Evolutionary conservation across 2,797 vertebrate species (phyloP), one percentile per base, ranked within the genome.

Genomic region (Sarcoramphus papa): DNA sequence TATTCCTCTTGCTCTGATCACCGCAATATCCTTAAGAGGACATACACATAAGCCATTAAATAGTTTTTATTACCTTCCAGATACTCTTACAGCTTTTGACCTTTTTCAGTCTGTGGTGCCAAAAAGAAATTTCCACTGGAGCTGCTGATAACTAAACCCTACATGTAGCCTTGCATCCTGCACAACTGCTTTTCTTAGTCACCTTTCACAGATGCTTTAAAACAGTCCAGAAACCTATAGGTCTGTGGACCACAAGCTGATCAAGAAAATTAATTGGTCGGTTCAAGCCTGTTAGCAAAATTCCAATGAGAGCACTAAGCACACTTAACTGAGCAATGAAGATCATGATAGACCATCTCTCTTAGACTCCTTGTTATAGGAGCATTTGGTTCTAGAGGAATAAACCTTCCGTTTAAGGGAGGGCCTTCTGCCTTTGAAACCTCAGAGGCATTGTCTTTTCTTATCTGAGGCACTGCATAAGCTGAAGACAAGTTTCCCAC

Each of bases 191-290:
- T 76, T 82, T 74, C 53, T 72, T 50, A 18, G 41, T 17, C 13
- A n/a, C 1, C 35, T 53, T 78, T 60, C n/a, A 23, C 16, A 41
- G 23, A 23, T 24, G 23, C 12, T 79, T 70, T 83, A 43, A 88
- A 84, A 56, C 16, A 40, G 15, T 43, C 18, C 17, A 69, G 35
- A 85, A 87, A 33, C 3, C 4, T 54, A 6, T 10, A 54, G 17
- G 3, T 59, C 24, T 63, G 13, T 69, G 17, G 10, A 48, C 15
- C 10, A 8, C 31, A 91, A 92, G 6, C 24, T 56, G 20, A 70
- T 27, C 3, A 62, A 68, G 50, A 67, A 54, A 69, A 62, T 35
- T 13, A 68, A n/a, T 33, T 54, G 6, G 0, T 53, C 3, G 0
- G 2, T 72, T 81, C 50, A 89, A 79, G 11, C 9, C 15, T 62